These are phyloP conservation scores for Ciconia boyciana DNA, from an alignment of 2,113 vertebrate genomes.

Conservation along the genomic window DNA sequence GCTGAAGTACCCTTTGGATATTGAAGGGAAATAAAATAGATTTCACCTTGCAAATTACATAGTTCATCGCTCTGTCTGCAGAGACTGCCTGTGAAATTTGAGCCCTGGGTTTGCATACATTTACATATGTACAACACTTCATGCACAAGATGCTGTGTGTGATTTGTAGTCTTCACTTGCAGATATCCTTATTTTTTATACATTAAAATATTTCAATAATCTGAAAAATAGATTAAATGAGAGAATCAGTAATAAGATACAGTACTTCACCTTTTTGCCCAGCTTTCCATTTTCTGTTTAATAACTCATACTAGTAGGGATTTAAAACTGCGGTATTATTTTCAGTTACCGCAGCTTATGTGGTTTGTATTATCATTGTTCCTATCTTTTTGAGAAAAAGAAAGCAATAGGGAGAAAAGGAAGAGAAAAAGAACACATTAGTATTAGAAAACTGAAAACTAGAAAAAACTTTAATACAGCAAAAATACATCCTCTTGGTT, in stretches of 20 bases:
- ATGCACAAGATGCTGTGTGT: background rate
- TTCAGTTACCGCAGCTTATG: background rate
- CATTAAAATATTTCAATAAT: background rate
- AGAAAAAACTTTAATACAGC: background rate
- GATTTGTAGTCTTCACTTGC: background rate
- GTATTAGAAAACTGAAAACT: background rate
- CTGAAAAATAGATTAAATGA: slow-evolving; percentile 26
- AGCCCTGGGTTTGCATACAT: slow-evolving; percentile 4
- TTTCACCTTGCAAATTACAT: slow-evolving; percentile 26
- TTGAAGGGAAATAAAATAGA: background rate
- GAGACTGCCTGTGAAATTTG: slow-evolving; percentile 20
- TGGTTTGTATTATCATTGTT: background rate
- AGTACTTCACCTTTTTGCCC: background rate
- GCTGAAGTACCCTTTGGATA: background rate
- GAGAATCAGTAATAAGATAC: background rate
- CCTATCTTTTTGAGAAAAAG: background rate
- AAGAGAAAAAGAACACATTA: rapidly evolving
- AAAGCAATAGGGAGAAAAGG: background rate
- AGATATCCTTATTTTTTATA: background rate
- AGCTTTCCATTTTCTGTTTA: background rate
- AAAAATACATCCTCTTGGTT: background rate
- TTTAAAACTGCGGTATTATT: background rate
- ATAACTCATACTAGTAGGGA: background rate
- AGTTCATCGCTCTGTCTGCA: slow-evolving; percentile 19
- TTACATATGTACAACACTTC: slow-evolving; percentile 4